phyloP scores from a whole-genome alignment of 2,113 vertebrate species.

The Aldabrachelys gigantea region DNA sequence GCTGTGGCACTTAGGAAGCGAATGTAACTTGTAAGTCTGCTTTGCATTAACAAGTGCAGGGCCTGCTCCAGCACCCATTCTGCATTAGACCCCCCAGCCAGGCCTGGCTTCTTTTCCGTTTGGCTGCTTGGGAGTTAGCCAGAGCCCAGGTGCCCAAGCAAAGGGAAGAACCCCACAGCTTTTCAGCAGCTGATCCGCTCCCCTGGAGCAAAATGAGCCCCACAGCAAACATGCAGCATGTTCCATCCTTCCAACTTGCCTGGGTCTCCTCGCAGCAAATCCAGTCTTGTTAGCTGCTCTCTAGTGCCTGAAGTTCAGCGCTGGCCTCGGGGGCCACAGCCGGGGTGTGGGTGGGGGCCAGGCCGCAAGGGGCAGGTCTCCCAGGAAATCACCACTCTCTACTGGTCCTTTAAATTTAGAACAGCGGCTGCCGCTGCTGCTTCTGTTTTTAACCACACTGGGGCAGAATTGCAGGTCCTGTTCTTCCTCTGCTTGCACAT shows the following conservation, averaged over 20 bases:
- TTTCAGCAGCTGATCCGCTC: not conserved
- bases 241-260: not conserved
- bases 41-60: accelerated
- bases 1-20: not conserved
- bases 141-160: too few species aligned
- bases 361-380: not conserved
- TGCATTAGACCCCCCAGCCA: not conserved
- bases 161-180: too few species aligned
- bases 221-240: not conserved
- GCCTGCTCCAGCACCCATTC: accelerated
- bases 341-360: not conserved
- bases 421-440: not conserved
- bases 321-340: not conserved
- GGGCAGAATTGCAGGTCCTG: not conserved
- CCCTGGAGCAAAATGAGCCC: not conserved
- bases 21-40: not conserved
- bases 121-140: too few species aligned
- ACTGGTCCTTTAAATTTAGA: not conserved
- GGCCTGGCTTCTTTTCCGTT: not conserved
- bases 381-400: not conserved
- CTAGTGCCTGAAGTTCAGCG: not conserved
- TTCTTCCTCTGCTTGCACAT: not conserved
- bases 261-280: not conserved
- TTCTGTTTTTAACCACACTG: not conserved
- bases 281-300: not conserved